These are phyloP conservation scores for Promerops cafer DNA, from an alignment of 2,113 vertebrate genomes.

Conservation along the genomic window DNA sequence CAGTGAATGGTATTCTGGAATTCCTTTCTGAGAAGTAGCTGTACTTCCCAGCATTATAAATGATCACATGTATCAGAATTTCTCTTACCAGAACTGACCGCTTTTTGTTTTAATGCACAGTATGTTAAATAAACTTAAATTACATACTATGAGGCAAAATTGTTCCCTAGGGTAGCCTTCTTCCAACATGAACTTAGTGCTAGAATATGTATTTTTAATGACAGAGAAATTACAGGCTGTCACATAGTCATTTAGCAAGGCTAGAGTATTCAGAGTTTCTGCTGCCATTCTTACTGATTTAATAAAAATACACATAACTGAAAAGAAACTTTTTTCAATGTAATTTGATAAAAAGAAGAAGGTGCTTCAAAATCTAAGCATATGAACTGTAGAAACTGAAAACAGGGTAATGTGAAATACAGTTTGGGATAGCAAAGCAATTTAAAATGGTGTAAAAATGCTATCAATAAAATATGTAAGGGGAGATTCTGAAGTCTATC, in stretches of 20 bases:
- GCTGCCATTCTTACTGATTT: not conserved
- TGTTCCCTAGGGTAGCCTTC: not conserved
- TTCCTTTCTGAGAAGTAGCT: not conserved
- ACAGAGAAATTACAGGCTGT: conserved; percentile 55
- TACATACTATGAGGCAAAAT: not conserved
- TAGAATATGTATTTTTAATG: conserved; percentile 52
- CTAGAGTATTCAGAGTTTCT: conserved; percentile 15
- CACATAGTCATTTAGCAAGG: conserved; percentile 24
- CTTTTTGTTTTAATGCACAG: not conserved
- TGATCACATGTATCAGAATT: not conserved
- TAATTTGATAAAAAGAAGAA: not conserved
- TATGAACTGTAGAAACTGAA: not conserved
- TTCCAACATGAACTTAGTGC: conserved; percentile 10
- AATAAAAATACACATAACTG: not conserved
- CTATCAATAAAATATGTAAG: not conserved
- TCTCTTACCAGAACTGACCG: not conserved
- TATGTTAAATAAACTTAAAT: not conserved
- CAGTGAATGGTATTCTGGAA: not conserved
- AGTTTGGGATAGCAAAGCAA: not conserved
- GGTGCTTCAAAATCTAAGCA: not conserved
- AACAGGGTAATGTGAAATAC: not conserved
- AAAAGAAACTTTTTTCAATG: not conserved
- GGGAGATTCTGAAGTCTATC: not conserved
- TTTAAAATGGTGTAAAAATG: not conserved
- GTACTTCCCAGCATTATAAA: not conserved